These are phyloP conservation scores for Tholera decimalis DNA, from an alignment of 2,888 invertebrate genomes.

Conservation along the genomic window DNA sequence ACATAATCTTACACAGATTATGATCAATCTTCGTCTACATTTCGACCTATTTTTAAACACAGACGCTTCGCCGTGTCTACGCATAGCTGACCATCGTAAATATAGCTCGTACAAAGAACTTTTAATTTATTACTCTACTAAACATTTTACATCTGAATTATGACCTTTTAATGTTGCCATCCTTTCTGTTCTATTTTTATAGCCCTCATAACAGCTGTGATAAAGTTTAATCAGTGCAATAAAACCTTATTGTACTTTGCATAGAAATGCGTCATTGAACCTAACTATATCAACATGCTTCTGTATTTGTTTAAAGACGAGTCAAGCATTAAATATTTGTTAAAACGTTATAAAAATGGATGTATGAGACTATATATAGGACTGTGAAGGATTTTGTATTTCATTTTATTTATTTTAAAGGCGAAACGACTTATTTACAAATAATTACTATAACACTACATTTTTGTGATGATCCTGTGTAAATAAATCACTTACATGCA, in stretches of 20 bases:
- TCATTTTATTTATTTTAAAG: too few species aligned
- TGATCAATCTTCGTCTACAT: slow-evolving; percentile 37
- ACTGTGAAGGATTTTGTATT: background rate
- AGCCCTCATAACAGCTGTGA: slow-evolving; percentile 25
- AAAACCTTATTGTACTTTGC: slow-evolving; percentile 42
- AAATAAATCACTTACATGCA: too few species aligned
- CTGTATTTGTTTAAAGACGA: slow-evolving; percentile 49
- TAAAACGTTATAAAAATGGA: slow-evolving; percentile 1
- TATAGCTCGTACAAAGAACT: slow-evolving; percentile 43
- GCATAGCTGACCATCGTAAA: slow-evolving; percentile 39
- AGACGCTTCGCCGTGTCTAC: slow-evolving; percentile 47
- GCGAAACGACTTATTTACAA: too few species aligned
- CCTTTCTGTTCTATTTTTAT: slow-evolving; percentile 35
- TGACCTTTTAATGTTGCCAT: slow-evolving; percentile 26
- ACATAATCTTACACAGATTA: slow-evolving; percentile 29
- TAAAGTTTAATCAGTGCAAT: slow-evolving; percentile 51
- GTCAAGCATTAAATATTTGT: slow-evolving; percentile 5
- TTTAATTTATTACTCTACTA: slow-evolving; percentile 32
- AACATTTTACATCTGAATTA: slow-evolving; percentile 24
- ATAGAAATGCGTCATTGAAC: slow-evolving; percentile 33
- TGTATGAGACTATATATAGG: background rate
- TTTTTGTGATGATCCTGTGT: too few species aligned
- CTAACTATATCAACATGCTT: slow-evolving; percentile 40
- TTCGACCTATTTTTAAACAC: slow-evolving; percentile 54
- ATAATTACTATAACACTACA: too few species aligned